Conservation (phyloP, 2,113 vertebrate genomes). For the Hypanus sabinus region DNA sequence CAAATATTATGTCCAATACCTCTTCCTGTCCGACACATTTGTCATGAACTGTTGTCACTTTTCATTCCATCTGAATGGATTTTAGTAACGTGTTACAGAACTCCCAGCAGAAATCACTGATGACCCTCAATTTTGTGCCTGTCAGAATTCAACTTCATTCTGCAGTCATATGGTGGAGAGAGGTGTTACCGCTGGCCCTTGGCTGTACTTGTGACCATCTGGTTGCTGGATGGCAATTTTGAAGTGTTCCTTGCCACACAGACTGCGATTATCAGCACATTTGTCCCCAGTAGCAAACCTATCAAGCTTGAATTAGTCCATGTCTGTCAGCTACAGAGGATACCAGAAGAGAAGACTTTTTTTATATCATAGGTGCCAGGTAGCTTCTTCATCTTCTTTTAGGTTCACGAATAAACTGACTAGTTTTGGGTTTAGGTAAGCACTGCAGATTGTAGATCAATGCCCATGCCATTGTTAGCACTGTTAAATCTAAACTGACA, state of each 20-base stretch:
- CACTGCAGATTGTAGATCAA: too few species aligned
- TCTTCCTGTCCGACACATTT: background rate
- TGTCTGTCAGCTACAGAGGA: constrained; percentile 8
- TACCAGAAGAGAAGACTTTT: background rate
- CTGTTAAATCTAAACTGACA: background rate
- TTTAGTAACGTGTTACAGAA: background rate
- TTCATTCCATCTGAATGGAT: background rate
- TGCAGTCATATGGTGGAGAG: background rate
- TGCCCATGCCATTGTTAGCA: background rate
- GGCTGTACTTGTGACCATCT: background rate
- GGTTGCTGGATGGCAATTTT: background rate
- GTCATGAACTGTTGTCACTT: background rate
- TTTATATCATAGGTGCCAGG: background rate
- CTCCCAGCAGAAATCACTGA: background rate
- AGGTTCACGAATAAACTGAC: background rate
- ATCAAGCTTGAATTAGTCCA: background rate
- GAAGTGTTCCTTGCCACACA: background rate
- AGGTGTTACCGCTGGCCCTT: background rate
- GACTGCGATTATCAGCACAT: background rate
- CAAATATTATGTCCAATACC: background rate
- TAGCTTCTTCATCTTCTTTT: background rate
- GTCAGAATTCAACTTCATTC: background rate
- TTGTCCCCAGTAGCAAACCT: background rate
- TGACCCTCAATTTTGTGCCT: background rate
- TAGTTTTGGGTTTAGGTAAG: too few species aligned